These are phyloP conservation scores for Pseudomyrmex flavicornis DNA, from an alignment of 1,140 invertebrate genomes.

Conservation along the genomic window DNA sequence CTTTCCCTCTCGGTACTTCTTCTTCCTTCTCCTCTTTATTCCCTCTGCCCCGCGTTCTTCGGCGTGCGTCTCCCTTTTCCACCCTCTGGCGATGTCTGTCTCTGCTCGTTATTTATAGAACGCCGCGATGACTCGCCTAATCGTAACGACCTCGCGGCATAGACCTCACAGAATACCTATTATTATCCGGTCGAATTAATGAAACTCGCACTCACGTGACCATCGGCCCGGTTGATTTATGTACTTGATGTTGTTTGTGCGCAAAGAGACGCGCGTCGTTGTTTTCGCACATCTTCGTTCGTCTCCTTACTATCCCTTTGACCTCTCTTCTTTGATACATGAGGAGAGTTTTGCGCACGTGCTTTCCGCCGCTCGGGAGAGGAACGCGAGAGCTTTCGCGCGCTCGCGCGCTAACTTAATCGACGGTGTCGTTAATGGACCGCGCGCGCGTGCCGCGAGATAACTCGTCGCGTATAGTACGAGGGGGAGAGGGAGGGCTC, in stretches of 20 bases:
- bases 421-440: constrained; percentile 41
- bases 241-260: neutral
- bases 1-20: neutral
- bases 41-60: neutral
- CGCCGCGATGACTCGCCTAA: constrained; percentile 61
- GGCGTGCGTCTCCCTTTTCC: constrained; percentile 25
- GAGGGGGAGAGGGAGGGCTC: neutral
- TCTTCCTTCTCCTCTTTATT: neutral
- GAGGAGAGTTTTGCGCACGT: neutral
- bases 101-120: constrained; percentile 60
- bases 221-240: constrained; percentile 12
- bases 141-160: constrained; percentile 54
- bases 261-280: neutral
- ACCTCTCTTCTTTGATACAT: neutral
- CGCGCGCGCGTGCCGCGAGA: neutral
- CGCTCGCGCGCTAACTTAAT: constrained; percentile 21
- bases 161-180: constrained; percentile 43
- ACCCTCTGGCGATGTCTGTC: constrained; percentile 38
- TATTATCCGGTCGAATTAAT: constrained; percentile 55
- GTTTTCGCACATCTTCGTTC: neutral
- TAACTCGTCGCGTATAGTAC: constrained; percentile 21
- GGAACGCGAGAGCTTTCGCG: neutral
- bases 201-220: constrained; percentile 33
- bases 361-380: neutral
- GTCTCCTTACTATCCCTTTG: neutral